Conservation (phyloP, 2,888 invertebrate genomes). For the Sialis fuliginosa region DNA sequence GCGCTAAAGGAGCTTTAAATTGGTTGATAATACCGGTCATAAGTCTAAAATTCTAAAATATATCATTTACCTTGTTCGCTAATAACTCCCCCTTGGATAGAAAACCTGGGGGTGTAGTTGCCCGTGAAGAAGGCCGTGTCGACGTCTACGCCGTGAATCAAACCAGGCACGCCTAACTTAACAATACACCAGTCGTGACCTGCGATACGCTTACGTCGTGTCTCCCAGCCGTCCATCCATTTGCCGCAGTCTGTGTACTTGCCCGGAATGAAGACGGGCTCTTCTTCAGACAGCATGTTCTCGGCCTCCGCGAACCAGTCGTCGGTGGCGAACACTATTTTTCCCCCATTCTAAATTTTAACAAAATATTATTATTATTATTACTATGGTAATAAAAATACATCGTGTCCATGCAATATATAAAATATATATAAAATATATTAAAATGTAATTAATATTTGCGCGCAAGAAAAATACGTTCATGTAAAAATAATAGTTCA, state of each 20-base stretch:
- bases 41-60: too few species aligned
- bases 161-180: conserved; percentile 33
- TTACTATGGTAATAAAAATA: conserved; percentile 1
- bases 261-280: conserved; percentile 35
- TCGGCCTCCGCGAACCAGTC: conserved; percentile 46
- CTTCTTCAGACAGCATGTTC: conserved; percentile 33
- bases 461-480: not conserved
- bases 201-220: conserved; percentile 35
- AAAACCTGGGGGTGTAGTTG: conserved; percentile 41
- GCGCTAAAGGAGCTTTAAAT: too few species aligned
- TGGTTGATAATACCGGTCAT: too few species aligned
- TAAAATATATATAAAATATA: too few species aligned
- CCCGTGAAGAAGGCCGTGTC: conserved; percentile 47
- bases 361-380: conserved; percentile 5
- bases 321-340: conserved; percentile 40
- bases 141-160: conserved; percentile 32
- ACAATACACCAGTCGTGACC: conserved; percentile 47
- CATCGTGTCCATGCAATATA: not conserved
- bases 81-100: conserved; percentile 37
- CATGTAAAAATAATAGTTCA: too few species aligned
- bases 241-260: conserved; percentile 42
- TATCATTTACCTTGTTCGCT: conserved; percentile 30
- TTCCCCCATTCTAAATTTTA: conserved; percentile 32
- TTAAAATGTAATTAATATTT: too few species aligned
- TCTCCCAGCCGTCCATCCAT: conserved; percentile 57